Percentiles rank a stretch among this genome's conserved stretches.
Evolutionary conservation across 2,113 vertebrate genomes (phyloP).

Genomic region (Pantherophis guttatus): DNA sequence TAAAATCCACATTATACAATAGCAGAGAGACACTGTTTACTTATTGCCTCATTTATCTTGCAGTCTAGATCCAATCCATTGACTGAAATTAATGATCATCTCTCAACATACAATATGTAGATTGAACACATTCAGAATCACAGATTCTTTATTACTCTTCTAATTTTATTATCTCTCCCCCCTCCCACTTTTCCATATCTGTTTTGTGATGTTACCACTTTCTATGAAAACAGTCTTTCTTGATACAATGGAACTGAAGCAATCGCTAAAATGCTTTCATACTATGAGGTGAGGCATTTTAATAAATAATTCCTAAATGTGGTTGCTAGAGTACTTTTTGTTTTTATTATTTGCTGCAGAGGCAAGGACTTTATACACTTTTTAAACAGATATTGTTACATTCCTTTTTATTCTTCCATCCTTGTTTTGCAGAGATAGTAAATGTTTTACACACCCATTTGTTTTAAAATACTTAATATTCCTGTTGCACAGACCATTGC

Average conservation of each 20-base stretch:
- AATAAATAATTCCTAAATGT: constrained; percentile 66
- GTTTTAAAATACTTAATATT: constrained; percentile 53
- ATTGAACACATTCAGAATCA: not conserved
- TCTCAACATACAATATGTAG: not conserved
- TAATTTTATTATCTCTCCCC: not conserved
- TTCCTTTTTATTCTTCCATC: constrained; percentile 38
- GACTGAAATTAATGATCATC: not conserved
- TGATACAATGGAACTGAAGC: constrained; percentile 45
- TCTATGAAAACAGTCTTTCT: constrained; percentile 41
- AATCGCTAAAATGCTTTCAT: constrained; percentile 46
- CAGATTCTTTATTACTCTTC: not conserved
- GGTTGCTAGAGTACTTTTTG: constrained; percentile 52
- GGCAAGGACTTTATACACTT: constrained; percentile 61
- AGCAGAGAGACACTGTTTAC: not conserved
- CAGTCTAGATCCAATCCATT: not conserved
- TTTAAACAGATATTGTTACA: constrained; percentile 60
- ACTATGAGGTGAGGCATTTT: constrained; percentile 47
- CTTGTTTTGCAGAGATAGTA: constrained; percentile 55
- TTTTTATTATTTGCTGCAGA: constrained; percentile 62
- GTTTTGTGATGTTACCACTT: constrained; percentile 38
- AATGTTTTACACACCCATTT: constrained; percentile 59
- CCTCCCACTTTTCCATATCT: not conserved
- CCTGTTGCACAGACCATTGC: constrained; percentile 26
- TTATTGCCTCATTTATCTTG: not conserved
- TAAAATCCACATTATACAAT: not conserved